These are phyloP conservation scores for Castor canadensis DNA, from an alignment of 2,113 vertebrate genomes.

Conservation along the genomic window DNA sequence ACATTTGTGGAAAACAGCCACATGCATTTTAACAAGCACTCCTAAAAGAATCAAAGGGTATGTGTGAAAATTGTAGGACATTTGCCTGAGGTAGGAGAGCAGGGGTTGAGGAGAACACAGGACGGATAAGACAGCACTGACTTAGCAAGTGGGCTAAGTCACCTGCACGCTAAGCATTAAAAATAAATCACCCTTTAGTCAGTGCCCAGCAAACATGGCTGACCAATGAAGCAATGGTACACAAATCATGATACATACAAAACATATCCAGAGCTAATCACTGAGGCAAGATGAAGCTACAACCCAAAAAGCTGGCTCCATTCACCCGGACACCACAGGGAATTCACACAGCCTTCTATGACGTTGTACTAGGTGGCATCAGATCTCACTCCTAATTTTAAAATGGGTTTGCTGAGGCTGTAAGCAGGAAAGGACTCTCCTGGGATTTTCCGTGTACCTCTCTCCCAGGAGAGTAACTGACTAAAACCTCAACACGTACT, in stretches of 20 bases:
- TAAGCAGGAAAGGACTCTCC: accelerated
- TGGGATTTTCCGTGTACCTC: accelerated
- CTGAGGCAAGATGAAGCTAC: accelerated
- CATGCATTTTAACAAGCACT: neutral
- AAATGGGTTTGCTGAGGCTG: too few species aligned
- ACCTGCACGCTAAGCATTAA: accelerated
- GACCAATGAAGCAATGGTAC: neutral
- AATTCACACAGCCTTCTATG: accelerated
- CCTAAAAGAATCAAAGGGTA: accelerated
- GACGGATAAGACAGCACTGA: accelerated
- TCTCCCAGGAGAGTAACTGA: too few species aligned
- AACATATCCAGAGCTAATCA: neutral
- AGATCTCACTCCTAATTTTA: too few species aligned
- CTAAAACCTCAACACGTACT: neutral
- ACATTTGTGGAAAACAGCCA: too few species aligned
- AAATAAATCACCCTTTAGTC: too few species aligned
- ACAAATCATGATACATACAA: accelerated
- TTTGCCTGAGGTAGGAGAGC: accelerated
- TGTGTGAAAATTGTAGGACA: accelerated
- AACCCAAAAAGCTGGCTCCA: accelerated
- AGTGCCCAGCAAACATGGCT: neutral
- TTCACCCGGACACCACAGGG: accelerated
- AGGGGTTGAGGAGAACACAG: accelerated
- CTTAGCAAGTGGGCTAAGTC: accelerated
- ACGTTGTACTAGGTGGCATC: too few species aligned